phyloP scores from a whole-genome alignment of 2,797 vertebrate species.

The Antennarius maculatus region DNA sequence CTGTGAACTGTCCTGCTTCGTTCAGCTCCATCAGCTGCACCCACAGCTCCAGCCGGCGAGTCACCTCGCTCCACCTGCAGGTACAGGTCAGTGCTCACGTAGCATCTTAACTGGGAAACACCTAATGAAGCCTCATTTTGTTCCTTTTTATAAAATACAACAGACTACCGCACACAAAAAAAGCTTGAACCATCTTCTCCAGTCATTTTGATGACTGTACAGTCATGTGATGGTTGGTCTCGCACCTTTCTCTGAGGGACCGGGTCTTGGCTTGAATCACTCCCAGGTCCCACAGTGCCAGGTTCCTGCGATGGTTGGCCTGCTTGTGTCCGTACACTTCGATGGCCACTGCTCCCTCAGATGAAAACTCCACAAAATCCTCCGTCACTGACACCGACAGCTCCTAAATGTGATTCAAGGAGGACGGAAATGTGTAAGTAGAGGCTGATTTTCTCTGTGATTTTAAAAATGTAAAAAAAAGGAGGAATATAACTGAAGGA shows the following conservation, averaged over 20 bases:
- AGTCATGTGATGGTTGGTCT: background rate
- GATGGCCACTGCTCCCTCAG: constrained; percentile 92
- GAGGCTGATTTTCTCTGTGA: background rate
- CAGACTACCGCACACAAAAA: too few relatives aligned
- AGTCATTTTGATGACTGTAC: background rate
- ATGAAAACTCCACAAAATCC: constrained; percentile 92
- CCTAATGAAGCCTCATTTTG: background rate
- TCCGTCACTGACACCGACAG: constrained; percentile 88
- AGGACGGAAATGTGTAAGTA: background rate
- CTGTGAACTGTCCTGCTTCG: constrained; percentile 90
- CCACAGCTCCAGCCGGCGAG: constrained; percentile 92
- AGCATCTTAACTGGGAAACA: too few relatives aligned
- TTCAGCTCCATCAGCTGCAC: constrained; percentile 94
- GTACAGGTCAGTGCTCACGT: background rate
- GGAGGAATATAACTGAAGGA: too few relatives aligned
- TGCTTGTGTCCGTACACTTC: constrained; percentile 94
- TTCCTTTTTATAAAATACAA: background rate
- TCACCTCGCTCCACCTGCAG: constrained; percentile 96
- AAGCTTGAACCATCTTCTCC: background rate
- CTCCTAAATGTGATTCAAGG: constrained; percentile 75
- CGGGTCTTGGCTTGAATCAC: constrained; percentile 97
- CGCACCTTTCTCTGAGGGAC: constrained; percentile 92
- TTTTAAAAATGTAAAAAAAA: too few relatives aligned
- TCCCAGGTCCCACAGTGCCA: constrained; percentile 94
- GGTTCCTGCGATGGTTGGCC: constrained; percentile 88